These are phyloP conservation scores for Sarcophaga subvicina DNA, from an alignment of 2,888 invertebrate genomes.

Conservation along the genomic window DNA sequence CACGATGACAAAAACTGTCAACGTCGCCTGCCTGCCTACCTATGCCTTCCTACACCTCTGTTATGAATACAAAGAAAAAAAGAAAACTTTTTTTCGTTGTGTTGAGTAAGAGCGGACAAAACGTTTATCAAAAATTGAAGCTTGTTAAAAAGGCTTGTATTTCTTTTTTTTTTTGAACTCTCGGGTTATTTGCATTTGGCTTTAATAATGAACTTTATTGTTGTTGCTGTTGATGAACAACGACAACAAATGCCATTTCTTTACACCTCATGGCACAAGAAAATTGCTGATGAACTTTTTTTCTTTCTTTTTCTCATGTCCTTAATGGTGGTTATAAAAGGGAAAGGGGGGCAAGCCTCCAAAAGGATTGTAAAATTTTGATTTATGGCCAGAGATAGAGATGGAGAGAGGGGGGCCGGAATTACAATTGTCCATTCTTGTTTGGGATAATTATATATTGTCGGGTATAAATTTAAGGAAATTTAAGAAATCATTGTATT, in stretches of 20 bases:
- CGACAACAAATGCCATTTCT: conserved; percentile 35
- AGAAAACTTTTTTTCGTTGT: no score
- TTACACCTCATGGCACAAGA: conserved; percentile 66
- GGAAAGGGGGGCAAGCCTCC: no score
- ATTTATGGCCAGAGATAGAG: conserved; percentile 41
- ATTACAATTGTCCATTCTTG: conserved; percentile 10
- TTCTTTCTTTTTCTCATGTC: neutral
- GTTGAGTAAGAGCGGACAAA: conserved; percentile 31
- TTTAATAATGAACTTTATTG: conserved; percentile 69
- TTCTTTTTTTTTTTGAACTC: conserved; percentile 32
- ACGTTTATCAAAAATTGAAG: conserved; percentile 67
- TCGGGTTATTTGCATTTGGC: conserved; percentile 64
- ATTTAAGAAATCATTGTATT: no score
- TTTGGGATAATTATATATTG: neutral
- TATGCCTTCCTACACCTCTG: no score
- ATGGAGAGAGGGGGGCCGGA: neutral
- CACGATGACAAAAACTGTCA: conserved; percentile 61
- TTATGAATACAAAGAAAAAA: no score
- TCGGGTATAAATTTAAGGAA: neutral
- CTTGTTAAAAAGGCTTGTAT: conserved; percentile 65
- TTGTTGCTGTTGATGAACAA: conserved; percentile 53
- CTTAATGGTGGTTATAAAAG: neutral
- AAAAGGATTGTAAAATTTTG: conserved; percentile 53
- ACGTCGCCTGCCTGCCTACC: conserved; percentile 31
- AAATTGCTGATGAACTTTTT: conserved; percentile 63